Evolutionary conservation across 2,797 vertebrate species (phyloP), one percentile per base, ranked within the genome.

Genomic region (Siniperca scherzeri): DNA sequence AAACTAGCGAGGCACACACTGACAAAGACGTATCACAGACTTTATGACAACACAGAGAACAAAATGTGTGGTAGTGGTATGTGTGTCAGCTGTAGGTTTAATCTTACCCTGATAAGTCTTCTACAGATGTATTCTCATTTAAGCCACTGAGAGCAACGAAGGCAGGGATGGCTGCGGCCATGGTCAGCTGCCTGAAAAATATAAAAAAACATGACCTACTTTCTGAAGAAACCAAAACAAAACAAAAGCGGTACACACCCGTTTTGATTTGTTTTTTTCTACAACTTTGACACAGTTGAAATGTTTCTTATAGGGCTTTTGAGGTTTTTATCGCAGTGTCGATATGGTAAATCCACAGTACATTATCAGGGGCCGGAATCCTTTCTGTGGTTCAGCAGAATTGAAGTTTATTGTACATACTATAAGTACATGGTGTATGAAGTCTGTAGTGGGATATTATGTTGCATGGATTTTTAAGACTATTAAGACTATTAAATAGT

Each of bases 31-130:
- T 53, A 21, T 17, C 16, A 44, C 12, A 73, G 2, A 74, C 12
- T 55, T 74, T 14, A 12, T 55, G 10, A 52, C 22, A 62, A 27
- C 65, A 56, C 2, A 21, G 9, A 27, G 11, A 65, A 27, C 7
- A 30, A 70, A 16, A 5, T 0, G 10, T 30, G 30, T 30, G 30
- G 30, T 11, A 21, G 8, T 64, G 1, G n/a, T 5, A 33, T 57
- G 7, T 46, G 27, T 42, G 12, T 64, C 42, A 50, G 25, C 1
- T 40, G 40, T 16, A 8, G 3, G 12, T 59, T 70, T 68, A 2
- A 11, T 42, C 84, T 87, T 84, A 92, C 88, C 70, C 12, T 10
- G 4, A 0, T 7, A 13, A 30, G 30, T 44, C 1, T 14, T 5
- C 19, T 55, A 1, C 21, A 16, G 27, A 8, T 13, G 2, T 0